Conservation (phyloP, 2,888 invertebrate species). For the Arge pagana region DNA sequence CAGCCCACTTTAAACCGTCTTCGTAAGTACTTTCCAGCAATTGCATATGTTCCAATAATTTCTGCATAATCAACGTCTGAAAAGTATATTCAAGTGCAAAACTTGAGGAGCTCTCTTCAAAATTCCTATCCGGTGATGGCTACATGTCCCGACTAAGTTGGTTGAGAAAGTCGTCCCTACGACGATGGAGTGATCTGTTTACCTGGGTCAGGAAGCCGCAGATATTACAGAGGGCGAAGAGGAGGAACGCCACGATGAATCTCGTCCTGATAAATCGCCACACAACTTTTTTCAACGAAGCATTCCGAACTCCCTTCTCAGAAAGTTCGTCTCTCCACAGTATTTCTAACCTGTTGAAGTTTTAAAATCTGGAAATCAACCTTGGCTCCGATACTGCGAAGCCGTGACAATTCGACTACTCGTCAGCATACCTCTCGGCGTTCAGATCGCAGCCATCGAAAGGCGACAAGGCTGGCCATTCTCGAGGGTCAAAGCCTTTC, state of each 20-base stretch:
- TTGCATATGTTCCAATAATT: constrained; percentile 56
- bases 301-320: constrained; percentile 55
- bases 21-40: constrained; percentile 50
- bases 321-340: constrained; percentile 62
- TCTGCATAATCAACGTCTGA: constrained; percentile 59
- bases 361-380: no score
- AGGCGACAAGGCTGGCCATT: constrained; percentile 56
- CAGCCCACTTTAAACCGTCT: constrained; percentile 59
- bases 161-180: no score
- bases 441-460: constrained; percentile 60
- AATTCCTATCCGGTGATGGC: no score
- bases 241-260: constrained; percentile 54
- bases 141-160: neutral
- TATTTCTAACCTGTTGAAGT: constrained; percentile 60
- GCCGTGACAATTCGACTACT: no score
- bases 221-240: constrained; percentile 55
- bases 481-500: constrained; percentile 54
- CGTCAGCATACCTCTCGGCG: constrained; percentile 61
- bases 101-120: no score
- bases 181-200: constrained; percentile 41
- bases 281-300: constrained; percentile 59
- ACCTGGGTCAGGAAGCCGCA: constrained; percentile 62
- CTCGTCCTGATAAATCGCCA: constrained; percentile 61
- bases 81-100: no score
- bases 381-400: neutral